Percentiles rank a stretch among this genome's conserved stretches.
phyloP scores from a whole-genome alignment of 1,140 invertebrate genomes.

The Neodiprion virginianus region DNA sequence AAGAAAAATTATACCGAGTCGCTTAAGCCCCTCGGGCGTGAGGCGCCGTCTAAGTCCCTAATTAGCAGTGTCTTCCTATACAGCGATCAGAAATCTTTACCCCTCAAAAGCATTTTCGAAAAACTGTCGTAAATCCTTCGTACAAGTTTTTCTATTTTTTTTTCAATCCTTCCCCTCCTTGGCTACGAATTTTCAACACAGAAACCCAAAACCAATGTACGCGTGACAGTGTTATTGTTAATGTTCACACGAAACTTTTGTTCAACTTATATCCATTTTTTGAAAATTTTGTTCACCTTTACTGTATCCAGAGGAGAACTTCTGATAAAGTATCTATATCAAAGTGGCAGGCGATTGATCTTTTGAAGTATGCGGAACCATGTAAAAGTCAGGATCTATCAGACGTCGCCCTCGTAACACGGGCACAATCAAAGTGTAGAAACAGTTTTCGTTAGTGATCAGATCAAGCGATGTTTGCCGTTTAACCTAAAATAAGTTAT shows the following conservation, averaged over 20 bases:
- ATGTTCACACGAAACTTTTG: no score
- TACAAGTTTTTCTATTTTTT: constrained; percentile 32
- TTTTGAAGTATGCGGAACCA: no score
- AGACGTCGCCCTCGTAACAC: no score
- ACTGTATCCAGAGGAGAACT: no score
- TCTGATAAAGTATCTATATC: no score
- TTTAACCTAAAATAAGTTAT: no score
- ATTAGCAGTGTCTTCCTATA: constrained; percentile 57
- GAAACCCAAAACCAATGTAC: not conserved
- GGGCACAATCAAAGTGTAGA: no score
- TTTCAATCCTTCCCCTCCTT: constrained; percentile 15
- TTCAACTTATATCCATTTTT: not conserved
- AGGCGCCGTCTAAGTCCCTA: constrained; percentile 54
- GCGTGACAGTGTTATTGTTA: not conserved
- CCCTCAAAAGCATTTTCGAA: constrained; percentile 45
- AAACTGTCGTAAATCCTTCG: constrained; percentile 31
- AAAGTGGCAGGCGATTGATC: no score
- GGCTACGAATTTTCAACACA: constrained; percentile 23
- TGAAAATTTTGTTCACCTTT: no score
- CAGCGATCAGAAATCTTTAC: constrained; percentile 35
- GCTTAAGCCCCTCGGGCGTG: not conserved
- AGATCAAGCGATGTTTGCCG: no score
- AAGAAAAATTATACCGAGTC: not conserved
- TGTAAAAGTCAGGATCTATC: no score
- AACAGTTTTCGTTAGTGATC: no score